Base-by-base conservation (phyloP, 2,113 vertebrate genomes). In the Psammodynastes pulverulentus region DNA sequence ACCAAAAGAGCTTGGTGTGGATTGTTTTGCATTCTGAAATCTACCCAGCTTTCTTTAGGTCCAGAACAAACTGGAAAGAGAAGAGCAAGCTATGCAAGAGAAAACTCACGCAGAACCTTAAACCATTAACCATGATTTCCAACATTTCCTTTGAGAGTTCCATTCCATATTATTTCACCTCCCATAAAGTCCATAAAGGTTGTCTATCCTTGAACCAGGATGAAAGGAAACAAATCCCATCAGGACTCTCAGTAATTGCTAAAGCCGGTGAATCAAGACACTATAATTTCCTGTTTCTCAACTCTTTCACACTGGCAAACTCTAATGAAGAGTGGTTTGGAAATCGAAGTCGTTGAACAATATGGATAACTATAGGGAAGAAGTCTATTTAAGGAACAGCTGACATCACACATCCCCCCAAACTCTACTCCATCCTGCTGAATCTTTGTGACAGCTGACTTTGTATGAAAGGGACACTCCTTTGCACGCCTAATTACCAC, bases 381-480 rank as follows among this genome's bases (percentile, higher is more conserved):
- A 15, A 86, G 29, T 12, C 34, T 4, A 45, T 86, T 91, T 86
- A 51, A 89, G 88, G 88, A 85, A 79, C 34, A 43, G n/a, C 13
- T 45, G 88, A 51, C 89, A 72, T 49, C 62, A 67, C 29, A 4
- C 58, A 12, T 12, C 29, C 4, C 17, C 34, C 9, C 43, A 79
- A 49, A 43, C 67, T 21, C 17, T 21, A 34, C 45, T 91, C 24
- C 45, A 51, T 87, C 34, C 90, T 58, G 51, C 46, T 39, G 67
- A 79, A 53, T 88, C 17, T 45, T 87, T 15, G 53, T 88, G 91
- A 89, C 87, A 45, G 51, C 43, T 54, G n/a, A 88, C 51, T 48
- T 84, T 51, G 87, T 72, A 89, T 45, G 39, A n/a, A 79, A 89
- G 52, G 39, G 87, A 46, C 62, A 56, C 91, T 88, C 91, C 91